Conservation (phyloP, 2,797 vertebrate species). For the Phoeniculus purpureus region DNA sequence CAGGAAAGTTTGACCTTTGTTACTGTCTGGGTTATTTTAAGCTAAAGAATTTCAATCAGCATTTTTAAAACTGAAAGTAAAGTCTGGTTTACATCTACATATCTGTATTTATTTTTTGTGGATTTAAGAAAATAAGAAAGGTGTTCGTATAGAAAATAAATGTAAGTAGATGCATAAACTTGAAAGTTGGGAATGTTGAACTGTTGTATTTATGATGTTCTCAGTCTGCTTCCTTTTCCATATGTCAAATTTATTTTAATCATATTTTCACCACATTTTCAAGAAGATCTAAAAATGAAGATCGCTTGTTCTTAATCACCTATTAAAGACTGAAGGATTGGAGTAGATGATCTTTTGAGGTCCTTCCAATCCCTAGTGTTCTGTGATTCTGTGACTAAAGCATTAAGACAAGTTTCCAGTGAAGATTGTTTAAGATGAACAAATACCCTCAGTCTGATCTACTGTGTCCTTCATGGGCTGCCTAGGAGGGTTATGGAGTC, state of each 20-base stretch:
- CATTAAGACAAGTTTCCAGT: not conserved
- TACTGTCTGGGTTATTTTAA: accelerated
- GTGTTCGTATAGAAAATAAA: not conserved
- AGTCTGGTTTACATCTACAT: not conserved
- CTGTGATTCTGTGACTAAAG: too few species aligned
- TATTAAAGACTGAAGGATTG: not conserved
- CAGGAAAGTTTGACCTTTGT: not conserved
- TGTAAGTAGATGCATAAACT: not conserved
- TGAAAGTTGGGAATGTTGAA: not conserved
- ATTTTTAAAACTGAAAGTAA: not conserved
- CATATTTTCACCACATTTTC: not conserved
- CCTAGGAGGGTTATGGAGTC: too few species aligned
- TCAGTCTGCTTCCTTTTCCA: not conserved
- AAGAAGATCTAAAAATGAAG: not conserved
- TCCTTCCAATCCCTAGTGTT: too few species aligned
- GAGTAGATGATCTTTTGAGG: too few species aligned
- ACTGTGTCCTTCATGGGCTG: not conserved
- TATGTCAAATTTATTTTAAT: not conserved
- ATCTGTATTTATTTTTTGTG: not conserved
- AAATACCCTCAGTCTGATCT: not conserved
- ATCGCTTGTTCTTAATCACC: not conserved
- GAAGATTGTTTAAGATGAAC: not conserved
- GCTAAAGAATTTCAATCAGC: not conserved
- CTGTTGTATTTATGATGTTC: not conserved
- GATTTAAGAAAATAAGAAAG: not conserved